These are phyloP conservation scores for Oikopleura dioica DNA, from an alignment of 23 tunicate genomes.

Conservation along the genomic window DNA sequence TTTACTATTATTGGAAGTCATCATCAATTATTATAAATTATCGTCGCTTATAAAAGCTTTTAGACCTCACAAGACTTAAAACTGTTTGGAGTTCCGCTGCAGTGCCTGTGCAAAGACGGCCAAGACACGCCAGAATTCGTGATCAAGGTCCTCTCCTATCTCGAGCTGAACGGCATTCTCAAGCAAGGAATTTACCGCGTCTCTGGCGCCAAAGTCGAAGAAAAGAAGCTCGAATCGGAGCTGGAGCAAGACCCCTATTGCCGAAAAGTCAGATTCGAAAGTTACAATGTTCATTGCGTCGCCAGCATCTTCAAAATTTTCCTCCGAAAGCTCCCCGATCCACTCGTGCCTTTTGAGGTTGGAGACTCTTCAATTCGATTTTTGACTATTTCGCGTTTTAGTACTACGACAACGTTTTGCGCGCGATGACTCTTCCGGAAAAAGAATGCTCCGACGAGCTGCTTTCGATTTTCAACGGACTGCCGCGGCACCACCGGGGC, in stretches of 20 bases:
- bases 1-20: too few relatives aligned
- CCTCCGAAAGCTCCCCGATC: conserved; percentile 30
- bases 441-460: conserved; percentile 23
- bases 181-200: conserved; percentile 38
- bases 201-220: conserved; percentile 27
- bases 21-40: too few relatives aligned
- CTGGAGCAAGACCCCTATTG: conserved; percentile 31
- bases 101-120: background rate
- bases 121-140: conserved; percentile 21
- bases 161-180: conserved; percentile 41
- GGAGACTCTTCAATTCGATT: too few relatives aligned
- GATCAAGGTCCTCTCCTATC: conserved; percentile 32
- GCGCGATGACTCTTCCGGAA: conserved; percentile 19
- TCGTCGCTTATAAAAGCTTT: too few relatives aligned
- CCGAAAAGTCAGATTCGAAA: conserved; percentile 29
- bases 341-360: conserved; percentile 25
- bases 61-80: too few relatives aligned
- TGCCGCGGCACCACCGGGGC: conserved; percentile 33
- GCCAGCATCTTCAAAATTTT: conserved; percentile 39
- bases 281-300: conserved; percentile 33
- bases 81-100: background rate
- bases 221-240: conserved; percentile 19
- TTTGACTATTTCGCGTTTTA: background rate
- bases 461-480: conserved; percentile 23
- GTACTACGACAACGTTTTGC: background rate